Evolutionary conservation across 1,140 invertebrate species (phyloP).

Genomic region (Psix sp.): DNA sequence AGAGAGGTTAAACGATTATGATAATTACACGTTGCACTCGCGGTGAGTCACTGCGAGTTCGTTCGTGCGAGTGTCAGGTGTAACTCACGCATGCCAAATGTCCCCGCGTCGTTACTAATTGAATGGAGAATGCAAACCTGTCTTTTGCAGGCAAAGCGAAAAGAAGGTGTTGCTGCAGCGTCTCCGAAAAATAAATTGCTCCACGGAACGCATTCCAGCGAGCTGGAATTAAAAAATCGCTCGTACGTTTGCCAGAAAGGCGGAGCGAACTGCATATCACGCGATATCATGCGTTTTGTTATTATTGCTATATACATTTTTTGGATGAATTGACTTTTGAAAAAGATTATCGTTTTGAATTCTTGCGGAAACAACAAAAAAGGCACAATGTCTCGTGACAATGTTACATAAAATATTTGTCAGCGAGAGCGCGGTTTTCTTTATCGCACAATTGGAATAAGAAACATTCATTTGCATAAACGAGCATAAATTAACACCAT

Average conservation of each 20-base stretch:
- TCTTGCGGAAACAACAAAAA: too few relatives aligned
- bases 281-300: slow-evolving; percentile 12
- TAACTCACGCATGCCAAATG: slow-evolving; percentile 30
- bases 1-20: slow-evolving; percentile 35
- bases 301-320: slow-evolving; percentile 2
- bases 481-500: too few relatives aligned
- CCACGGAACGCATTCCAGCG: slow-evolving; percentile 11
- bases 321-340: too few relatives aligned
- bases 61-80: slow-evolving; percentile 35
- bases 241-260: not conserved
- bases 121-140: slow-evolving; percentile 30
- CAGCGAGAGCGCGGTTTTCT: too few relatives aligned
- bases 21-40: slow-evolving; percentile 35
- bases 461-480: too few relatives aligned
- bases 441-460: too few relatives aligned
- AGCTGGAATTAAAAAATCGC: slow-evolving; percentile 13
- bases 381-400: too few relatives aligned
- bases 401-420: too few relatives aligned
- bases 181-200: slow-evolving; percentile 19
- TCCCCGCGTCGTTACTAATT: slow-evolving; percentile 31
- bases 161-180: slow-evolving; percentile 1
- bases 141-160: not conserved
- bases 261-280: not conserved
- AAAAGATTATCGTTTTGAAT: too few relatives aligned
- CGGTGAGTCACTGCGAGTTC: slow-evolving; percentile 35